Percentiles rank a stretch among this genome's conserved stretches.
phyloP scores from a whole-genome alignment of 2,888 invertebrate genomes.

The Papilio gigon region DNA sequence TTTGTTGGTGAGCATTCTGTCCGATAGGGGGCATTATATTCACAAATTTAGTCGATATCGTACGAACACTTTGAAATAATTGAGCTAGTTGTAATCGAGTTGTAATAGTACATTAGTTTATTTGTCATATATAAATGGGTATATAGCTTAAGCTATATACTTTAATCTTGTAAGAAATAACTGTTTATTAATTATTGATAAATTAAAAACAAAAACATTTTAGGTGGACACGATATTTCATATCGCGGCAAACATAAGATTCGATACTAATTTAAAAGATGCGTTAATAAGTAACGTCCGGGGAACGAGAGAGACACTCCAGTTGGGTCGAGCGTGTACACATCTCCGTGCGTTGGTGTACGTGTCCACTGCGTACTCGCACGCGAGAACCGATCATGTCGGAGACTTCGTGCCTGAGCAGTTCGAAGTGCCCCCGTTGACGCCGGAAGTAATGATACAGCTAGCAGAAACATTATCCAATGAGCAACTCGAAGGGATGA shows the following conservation, averaged over 20 bases:
- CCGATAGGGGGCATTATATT: too few relatives aligned
- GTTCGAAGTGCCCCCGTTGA: neutral
- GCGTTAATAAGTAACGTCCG: slow-evolving; percentile 93
- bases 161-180: too few relatives aligned
- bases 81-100: too few relatives aligned
- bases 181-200: too few relatives aligned
- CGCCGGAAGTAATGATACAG: slow-evolving; percentile 10
- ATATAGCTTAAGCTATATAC: too few relatives aligned
- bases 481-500: slow-evolving; percentile 13
- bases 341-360: slow-evolving; percentile 75
- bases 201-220: neutral
- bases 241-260: slow-evolving; percentile 76
- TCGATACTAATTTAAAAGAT: slow-evolving; percentile 91
- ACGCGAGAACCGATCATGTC: slow-evolving; percentile 44
- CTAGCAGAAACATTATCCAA: slow-evolving; percentile 25
- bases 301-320: slow-evolving; percentile 91
- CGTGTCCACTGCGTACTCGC: slow-evolving; percentile 50
- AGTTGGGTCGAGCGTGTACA: slow-evolving; percentile 87
- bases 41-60: too few relatives aligned
- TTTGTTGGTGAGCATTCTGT: too few relatives aligned
- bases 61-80: too few relatives aligned
- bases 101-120: too few relatives aligned
- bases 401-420: slow-evolving; percentile 39
- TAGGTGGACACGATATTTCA: slow-evolving; percentile 57
- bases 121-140: too few relatives aligned